Conservation (phyloP, 2,113 vertebrate species). For the Aldabrachelys gigantea region DNA sequence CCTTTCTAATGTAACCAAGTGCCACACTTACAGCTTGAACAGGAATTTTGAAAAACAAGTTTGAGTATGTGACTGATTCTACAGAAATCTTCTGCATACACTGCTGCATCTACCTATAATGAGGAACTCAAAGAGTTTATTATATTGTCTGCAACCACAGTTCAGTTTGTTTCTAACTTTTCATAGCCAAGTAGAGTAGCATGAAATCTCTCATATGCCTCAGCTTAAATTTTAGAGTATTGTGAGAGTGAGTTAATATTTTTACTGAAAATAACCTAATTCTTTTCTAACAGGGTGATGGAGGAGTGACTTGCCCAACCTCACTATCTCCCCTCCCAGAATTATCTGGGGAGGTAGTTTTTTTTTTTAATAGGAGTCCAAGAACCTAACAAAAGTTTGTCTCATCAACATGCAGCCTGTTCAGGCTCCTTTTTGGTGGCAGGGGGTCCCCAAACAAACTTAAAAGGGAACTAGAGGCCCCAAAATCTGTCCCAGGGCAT, state of each 20-base stretch:
- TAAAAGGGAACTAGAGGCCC: background rate
- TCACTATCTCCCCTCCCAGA: background rate
- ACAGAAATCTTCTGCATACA: background rate
- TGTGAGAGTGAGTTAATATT: background rate
- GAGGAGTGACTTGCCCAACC: background rate
- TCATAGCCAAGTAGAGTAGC: background rate
- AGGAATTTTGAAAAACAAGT: constrained; percentile 1
- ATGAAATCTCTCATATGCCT: background rate
- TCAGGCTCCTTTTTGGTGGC: background rate
- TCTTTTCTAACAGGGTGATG: background rate
- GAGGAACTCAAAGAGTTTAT: background rate
- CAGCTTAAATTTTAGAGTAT: background rate
- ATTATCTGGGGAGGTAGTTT: background rate
- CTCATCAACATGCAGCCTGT: background rate
- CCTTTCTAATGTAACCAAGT: background rate
- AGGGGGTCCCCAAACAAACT: background rate
- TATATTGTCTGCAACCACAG: rapidly evolving
- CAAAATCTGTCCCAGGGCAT: background rate
- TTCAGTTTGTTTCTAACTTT: background rate
- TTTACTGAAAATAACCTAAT: background rate
- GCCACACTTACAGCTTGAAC: background rate
- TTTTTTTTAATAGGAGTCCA: background rate
- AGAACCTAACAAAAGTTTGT: background rate
- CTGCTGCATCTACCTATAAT: background rate
- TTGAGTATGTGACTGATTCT: rapidly evolving